Evolutionary conservation across 2,888 invertebrate genomes (phyloP).

Genomic region (Erynnis tages): DNA sequence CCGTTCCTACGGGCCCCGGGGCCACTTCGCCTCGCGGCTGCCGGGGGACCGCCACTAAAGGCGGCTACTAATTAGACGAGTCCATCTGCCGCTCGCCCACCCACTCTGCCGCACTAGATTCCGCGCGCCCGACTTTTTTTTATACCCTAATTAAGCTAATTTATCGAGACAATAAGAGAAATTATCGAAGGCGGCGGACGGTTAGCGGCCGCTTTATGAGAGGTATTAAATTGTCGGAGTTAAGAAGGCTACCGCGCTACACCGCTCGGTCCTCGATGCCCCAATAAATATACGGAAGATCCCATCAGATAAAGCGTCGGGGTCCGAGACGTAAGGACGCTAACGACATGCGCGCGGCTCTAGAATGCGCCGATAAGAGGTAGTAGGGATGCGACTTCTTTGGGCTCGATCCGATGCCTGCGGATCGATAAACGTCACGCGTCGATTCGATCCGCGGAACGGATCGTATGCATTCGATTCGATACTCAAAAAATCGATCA

Average conservation of each 20-base stretch:
- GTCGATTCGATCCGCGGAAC: no score
- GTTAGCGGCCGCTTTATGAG: slow-evolving; percentile 70
- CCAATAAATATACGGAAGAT: slow-evolving; percentile 72
- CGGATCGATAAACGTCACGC: no score
- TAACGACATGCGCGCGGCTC: slow-evolving; percentile 34
- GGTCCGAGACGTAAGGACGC: slow-evolving; percentile 30
- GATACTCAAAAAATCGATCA: no score
- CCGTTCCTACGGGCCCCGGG: no score
- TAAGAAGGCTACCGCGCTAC: slow-evolving; percentile 75
- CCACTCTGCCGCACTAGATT: slow-evolving; percentile 72
- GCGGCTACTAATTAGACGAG: slow-evolving; percentile 40
- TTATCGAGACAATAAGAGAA: slow-evolving; percentile 78
- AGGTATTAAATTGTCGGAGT: slow-evolving; percentile 68
- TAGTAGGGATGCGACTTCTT: no score
- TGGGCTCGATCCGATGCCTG: no score
- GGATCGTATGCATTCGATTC: no score
- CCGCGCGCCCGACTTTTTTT: slow-evolving; percentile 70
- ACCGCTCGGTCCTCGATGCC: slow-evolving; percentile 55
- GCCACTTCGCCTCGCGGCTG: slow-evolving; percentile 1
- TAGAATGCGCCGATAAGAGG: slow-evolving; percentile 56
- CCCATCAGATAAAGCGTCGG: slow-evolving; percentile 57
- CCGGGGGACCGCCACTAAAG: background rate
- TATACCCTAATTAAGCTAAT: slow-evolving; percentile 80
- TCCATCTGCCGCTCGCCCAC: slow-evolving; percentile 50
- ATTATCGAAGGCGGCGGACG: slow-evolving; percentile 60